Conservation (phyloP, 2,888 invertebrate species). For the Drosophila neoperkinsi region DNA sequence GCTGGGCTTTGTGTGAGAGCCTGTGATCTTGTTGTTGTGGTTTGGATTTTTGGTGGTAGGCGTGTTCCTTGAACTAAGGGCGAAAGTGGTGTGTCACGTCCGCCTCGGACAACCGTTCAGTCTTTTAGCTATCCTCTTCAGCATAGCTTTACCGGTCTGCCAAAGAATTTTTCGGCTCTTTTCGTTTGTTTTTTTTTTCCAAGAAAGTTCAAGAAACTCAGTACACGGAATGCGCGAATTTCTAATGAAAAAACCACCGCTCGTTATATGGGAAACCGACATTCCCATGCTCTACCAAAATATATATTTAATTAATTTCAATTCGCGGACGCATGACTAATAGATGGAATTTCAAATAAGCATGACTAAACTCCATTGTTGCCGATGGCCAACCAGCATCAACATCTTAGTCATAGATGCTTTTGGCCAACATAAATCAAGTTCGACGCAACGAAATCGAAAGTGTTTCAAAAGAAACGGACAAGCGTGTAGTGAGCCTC, state of each 20-base stretch:
- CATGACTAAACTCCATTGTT: conserved; percentile 14
- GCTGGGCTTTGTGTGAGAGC: conserved; percentile 40
- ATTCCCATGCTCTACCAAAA: conserved; percentile 49
- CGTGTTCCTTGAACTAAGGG: conserved; percentile 67
- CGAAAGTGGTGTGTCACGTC: conserved; percentile 72
- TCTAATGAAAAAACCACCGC: conserved; percentile 53
- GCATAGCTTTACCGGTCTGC: conserved; percentile 33
- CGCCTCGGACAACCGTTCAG: conserved; percentile 64
- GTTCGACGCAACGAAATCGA: conserved; percentile 5
- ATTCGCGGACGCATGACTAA: conserved; percentile 35
- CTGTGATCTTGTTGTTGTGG: conserved; percentile 19
- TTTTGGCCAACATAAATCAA: conserved; percentile 46
- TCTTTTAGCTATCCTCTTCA: conserved; percentile 40
- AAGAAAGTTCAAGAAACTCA: conserved; percentile 74
- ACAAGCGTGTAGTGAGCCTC: background rate
- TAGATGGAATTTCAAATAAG: conserved; percentile 25
- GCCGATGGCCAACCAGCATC: conserved; percentile 20
- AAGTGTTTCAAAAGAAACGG: conserved; percentile 34
- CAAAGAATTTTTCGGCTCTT: conserved; percentile 27
- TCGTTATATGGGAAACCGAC: conserved; percentile 29
- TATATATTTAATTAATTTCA: conserved; percentile 8
- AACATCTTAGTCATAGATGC: conserved; percentile 33
- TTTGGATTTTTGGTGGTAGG: conserved; percentile 35
- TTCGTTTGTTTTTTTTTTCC: conserved; percentile 14
- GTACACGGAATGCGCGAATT: conserved; percentile 53